Percentiles rank a stretch among this genome's conserved stretches.
phyloP scores from a whole-genome alignment of 2,113 vertebrate species.

The Halichoeres trimaculatus region DNA sequence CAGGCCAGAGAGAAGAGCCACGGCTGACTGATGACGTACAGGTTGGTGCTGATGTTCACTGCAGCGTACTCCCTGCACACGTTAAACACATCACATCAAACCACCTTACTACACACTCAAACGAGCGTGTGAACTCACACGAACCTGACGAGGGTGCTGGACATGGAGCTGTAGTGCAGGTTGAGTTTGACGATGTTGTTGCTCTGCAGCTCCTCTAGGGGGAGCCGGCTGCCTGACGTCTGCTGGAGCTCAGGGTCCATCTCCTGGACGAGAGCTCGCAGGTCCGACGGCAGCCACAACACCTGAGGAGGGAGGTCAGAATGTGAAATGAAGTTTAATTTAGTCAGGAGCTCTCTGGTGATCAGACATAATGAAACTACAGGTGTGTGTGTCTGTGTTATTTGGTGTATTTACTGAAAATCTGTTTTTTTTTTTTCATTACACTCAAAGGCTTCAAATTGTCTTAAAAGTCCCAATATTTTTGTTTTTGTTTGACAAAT shows the following conservation, averaged over 20 bases:
- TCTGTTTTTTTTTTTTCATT: too few species aligned
- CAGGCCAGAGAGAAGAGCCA: slow-evolving; percentile 95
- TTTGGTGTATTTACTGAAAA: too few species aligned
- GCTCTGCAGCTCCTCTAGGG: slow-evolving; percentile 79
- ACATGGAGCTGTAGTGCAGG: slow-evolving; percentile 87
- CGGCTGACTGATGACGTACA: slow-evolving; percentile 90
- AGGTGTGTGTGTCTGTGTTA: too few species aligned
- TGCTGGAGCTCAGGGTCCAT: slow-evolving; percentile 85
- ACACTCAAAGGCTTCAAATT: too few species aligned
- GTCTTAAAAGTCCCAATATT: too few species aligned
- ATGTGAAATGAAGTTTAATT: too few species aligned
- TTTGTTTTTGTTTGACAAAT: too few species aligned
- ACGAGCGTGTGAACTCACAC: neutral
- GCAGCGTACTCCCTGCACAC: slow-evolving; percentile 74
- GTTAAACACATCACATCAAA: rapidly evolving
- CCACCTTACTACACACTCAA: neutral
- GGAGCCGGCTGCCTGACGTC: slow-evolving; percentile 73
- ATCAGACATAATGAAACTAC: too few species aligned
- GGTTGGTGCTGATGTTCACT: slow-evolving; percentile 90
- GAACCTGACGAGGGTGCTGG: slow-evolving; percentile 81
- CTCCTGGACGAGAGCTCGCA: slow-evolving; percentile 79
- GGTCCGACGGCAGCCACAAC: slow-evolving; percentile 84
- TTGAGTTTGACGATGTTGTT: slow-evolving; percentile 86
- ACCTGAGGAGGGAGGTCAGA: slow-evolving; percentile 74
- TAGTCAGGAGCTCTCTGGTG: too few species aligned